Base-by-base conservation (phyloP, 2,888 invertebrate species). In the Clistopyga incitator region DNA sequence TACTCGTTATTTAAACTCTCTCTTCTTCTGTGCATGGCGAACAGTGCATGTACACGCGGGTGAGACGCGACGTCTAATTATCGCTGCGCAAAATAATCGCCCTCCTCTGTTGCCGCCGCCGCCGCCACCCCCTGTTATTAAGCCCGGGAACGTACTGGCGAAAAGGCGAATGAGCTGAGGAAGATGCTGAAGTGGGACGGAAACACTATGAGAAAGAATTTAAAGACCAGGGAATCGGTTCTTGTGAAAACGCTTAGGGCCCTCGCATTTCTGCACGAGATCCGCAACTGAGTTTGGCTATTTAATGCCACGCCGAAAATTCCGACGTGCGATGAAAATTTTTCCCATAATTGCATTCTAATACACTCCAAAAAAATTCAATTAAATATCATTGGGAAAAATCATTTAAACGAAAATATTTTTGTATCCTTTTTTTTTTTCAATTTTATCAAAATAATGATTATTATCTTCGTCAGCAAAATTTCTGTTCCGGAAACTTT, bases 1-100 rank as follows among this genome's bases (percentile, higher is more conserved):
- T 91, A 89, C 92, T 92, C 92, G 92, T 92, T 92, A 92, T 91
- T 92, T 92, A 87, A 38, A 86, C 85, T 90, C 90, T 90, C 88
- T 84, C 59, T 25, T 29, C 29, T 59, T 18, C 20, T 11, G 25
- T 15, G 64, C 64, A 38, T 18, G 64, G 64, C 25, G 34, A 64
- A 72, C 84, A 82, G 76, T 71, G 71, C 56, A 29, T 18, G 50
- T 78, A 78, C 90, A 88, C 89, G 87, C 86, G 84, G 82, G 78
- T 81, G 84, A 84, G 82, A 84, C 85, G 80, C 84, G 78, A 90
- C 89, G 91, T 89, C 91, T 92, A 92, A 92, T 92, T 92, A 92
- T 91, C 91, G 90, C 91, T 88, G 90, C 89, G 90, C 89, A 91
- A 91, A 92, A 87, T 87, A 87, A 86, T 86, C 85, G 84, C 81